A percentile compares a stretch with the other conserved stretches of the same genome.
These are phyloP conservation scores for Heliconius ismenius DNA, from an alignment of 2,888 invertebrate genomes.

Conservation along the genomic window DNA sequence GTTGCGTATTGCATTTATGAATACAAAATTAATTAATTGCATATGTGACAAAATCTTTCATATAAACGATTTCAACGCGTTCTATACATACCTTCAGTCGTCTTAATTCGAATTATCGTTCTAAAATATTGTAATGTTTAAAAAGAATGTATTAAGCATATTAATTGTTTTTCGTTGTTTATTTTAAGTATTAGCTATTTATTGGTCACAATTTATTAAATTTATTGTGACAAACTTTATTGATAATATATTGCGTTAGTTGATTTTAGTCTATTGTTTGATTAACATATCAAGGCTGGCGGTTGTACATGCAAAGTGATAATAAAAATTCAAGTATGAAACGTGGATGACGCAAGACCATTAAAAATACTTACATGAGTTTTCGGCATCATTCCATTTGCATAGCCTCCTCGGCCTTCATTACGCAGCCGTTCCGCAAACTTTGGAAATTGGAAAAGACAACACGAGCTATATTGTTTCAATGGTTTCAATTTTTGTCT, in stretches of 20 bases:
- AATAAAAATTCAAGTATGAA: constrained; percentile 82
- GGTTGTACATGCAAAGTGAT: constrained; percentile 78
- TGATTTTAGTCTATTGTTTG: constrained; percentile 80
- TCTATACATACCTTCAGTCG: not conserved
- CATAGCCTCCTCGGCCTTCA: constrained; percentile 77
- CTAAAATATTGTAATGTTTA: not conserved
- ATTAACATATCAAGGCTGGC: constrained; percentile 80
- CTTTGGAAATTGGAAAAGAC: constrained; percentile 78
- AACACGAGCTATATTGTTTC: constrained; percentile 79
- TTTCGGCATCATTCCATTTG: constrained; percentile 80
- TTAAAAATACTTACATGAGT: constrained; percentile 77
- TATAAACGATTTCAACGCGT: constrained; percentile 46
- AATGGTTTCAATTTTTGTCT: constrained; percentile 78
- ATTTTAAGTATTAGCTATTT: not conserved
- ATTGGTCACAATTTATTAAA: constrained; percentile 52
- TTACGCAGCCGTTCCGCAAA: constrained; percentile 80
- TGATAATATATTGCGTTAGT: constrained; percentile 74
- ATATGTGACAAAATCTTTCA: not conserved
- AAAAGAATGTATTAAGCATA: not conserved
- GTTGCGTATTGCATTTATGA: not conserved
- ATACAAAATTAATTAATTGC: not conserved
- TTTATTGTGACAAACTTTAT: constrained; percentile 69
- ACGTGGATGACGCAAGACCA: constrained; percentile 80
- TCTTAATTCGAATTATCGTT: not conserved
- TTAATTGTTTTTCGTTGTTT: not conserved